Conservation (phyloP, 1,140 invertebrate genomes). For the Octopus bimaculoides region DNA sequence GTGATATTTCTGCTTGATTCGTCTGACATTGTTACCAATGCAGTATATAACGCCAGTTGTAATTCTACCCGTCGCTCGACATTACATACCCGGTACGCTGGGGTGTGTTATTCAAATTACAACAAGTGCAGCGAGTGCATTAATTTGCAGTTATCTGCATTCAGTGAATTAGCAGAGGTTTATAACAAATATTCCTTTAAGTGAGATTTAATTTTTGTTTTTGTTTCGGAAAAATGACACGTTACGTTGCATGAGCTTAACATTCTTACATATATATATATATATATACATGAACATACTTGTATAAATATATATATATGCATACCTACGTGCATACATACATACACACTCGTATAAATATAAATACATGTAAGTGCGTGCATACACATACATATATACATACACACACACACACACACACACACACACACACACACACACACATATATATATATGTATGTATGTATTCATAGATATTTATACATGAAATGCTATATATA, state of each 20-base stretch:
- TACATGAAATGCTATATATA: not conserved
- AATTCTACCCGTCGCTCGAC: too few species aligned
- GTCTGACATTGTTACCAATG: too few species aligned
- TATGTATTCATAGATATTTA: not conserved
- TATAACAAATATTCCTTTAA: not conserved
- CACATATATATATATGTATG: not conserved
- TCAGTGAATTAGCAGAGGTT: not conserved
- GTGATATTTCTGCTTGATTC: too few species aligned
- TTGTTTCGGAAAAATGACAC: not conserved
- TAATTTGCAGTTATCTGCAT: not conserved
- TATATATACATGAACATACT: not conserved
- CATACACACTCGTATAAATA: not conserved
- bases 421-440: not conserved
- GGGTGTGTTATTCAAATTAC: not conserved
- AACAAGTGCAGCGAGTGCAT: not conserved
- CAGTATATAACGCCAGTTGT: too few species aligned
- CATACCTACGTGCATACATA: not conserved
- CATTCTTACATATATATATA: not conserved
- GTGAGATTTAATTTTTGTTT: not conserved
- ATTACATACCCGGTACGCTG: too few species aligned
- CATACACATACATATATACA: not conserved
- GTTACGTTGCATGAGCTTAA: not conserved
- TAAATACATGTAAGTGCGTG: not conserved
- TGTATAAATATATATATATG: not conserved
- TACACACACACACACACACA: not conserved